Conservation (phyloP, 2,797 vertebrate species). For the Protosalanx chinensis region DNA sequence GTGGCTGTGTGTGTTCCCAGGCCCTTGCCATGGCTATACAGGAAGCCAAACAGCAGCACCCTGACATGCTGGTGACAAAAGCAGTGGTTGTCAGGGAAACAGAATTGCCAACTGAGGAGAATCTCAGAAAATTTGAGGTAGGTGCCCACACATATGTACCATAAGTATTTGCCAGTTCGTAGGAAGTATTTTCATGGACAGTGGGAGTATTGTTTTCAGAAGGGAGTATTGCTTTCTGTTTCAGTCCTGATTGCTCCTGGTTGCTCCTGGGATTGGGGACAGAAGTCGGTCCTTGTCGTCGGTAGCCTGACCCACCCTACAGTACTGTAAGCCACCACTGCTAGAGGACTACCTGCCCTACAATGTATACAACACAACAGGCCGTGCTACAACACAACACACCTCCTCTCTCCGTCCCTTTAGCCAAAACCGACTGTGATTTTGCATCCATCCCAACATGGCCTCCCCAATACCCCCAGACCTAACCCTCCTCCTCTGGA, state of each 20-base stretch:
- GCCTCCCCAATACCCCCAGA: slow-evolving; percentile 3
- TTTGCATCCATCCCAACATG: slow-evolving; percentile 21
- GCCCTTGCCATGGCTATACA: slow-evolving; percentile 96
- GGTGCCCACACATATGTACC: not conserved
- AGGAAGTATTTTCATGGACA: not conserved
- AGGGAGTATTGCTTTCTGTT: slow-evolving; percentile 20
- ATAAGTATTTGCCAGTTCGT: not conserved
- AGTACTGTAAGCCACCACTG: slow-evolving; percentile 41
- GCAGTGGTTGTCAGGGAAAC: slow-evolving; percentile 98
- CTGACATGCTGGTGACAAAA: slow-evolving; percentile 98
- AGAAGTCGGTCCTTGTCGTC: slow-evolving; percentile 42
- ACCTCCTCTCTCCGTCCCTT: slow-evolving; percentile 54
- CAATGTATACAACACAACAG: slow-evolving; percentile 44
- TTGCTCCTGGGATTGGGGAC: slow-evolving; percentile 46
- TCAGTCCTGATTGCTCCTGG: slow-evolving; percentile 69
- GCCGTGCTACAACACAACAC: slow-evolving; percentile 50
- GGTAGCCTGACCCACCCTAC: slow-evolving; percentile 37
- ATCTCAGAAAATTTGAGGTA: slow-evolving; percentile 86
- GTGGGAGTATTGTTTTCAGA: not conserved
- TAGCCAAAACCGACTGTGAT: slow-evolving; percentile 65
- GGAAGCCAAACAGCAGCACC: slow-evolving; percentile 96
- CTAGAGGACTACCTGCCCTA: slow-evolving; percentile 48
- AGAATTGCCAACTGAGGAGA: slow-evolving; percentile 88
- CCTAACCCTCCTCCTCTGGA: slow-evolving; percentile 4
- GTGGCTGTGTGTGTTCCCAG: slow-evolving; percentile 55